Evolutionary conservation across 2,797 vertebrate species (phyloP), one percentile per base, ranked within the genome.

Genomic region (Molothrus aeneus): DNA sequence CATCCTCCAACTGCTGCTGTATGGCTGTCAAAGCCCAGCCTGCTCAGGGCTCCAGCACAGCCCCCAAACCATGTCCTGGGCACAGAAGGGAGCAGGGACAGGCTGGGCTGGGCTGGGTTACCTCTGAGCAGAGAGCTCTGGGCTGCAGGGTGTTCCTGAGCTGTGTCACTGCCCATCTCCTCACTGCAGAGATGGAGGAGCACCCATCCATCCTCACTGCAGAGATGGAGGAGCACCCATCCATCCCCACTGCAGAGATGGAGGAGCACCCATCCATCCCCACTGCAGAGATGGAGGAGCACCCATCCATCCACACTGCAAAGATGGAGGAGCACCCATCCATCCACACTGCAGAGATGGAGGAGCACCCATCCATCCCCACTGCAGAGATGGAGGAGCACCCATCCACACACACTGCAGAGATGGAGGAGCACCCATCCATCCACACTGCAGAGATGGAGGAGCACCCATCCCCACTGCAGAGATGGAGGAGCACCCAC

Each of bases 1-100:
- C 97, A 93, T 97, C 97, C 92, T 97, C 97, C 88, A 79, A 66
- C 97, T 96, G 93, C 85, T 97, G 97, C 97, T 86, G 91, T 96
- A 51, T 88, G 81, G 90, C 78, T 96, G 95, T 90, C 20, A 90
- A 94, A 88, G 78, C 92, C 97, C 60, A 64, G 91, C 93, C 97
- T 95, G 90, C 94, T 96, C 95, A 95, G 88, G 86, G 75, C 92
- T 94, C 96, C 87, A 51, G 68, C 94, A 80, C 93, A 92, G 91
- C 81, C 25, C 28, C 45, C 22, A 63, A 68, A 68, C 34, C 6
- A 45, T 6, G 72, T 61, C 77, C 90, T 70, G 19, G 66, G 22
- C 63, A 4, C 20, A 8, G 11, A 19, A 19, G 65, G 77, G 54
- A 70, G 63, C 66, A 1, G 15, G 22, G 54, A 8, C 40, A 31